These are phyloP conservation scores for Myanophis thanlyinensis DNA, from an alignment of 2,113 vertebrate genomes.

Conservation along the genomic window DNA sequence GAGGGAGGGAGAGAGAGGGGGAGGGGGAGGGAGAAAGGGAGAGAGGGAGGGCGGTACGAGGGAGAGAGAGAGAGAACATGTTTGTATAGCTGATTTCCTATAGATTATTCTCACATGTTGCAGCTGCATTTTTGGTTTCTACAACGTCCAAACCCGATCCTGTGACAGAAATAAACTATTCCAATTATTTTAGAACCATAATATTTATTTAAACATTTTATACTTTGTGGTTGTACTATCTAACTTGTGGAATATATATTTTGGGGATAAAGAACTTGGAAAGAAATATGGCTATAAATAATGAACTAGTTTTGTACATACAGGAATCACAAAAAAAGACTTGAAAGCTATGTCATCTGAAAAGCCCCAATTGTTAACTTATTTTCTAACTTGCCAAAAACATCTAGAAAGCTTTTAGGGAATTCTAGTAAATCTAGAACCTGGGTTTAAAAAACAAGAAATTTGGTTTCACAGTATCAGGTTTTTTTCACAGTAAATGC, in stretches of 20 bases:
- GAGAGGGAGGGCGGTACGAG: too few relatives aligned
- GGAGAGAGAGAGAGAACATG: not conserved
- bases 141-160: not conserved
- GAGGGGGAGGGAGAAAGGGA: too few relatives aligned
- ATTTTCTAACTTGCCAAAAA: not conserved
- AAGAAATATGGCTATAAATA: not conserved
- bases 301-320: not conserved
- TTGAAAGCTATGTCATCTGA: not conserved
- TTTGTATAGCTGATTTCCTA: not conserved
- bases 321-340: not conserved
- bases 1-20: too few relatives aligned
- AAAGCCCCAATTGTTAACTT: not conserved
- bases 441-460: not conserved
- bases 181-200: not conserved
- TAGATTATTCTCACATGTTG: not conserved
- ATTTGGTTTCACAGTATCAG: not conserved
- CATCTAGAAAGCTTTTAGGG: not conserved
- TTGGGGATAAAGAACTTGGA: not conserved
- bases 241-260: not conserved
- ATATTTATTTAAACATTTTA: not conserved
- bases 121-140: not conserved
- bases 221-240: not conserved
- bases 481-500: not conserved
- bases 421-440: not conserved
- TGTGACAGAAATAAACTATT: not conserved